Evolutionary conservation across 2,113 vertebrate species (phyloP).

Genomic region (Barbus barbus): DNA sequence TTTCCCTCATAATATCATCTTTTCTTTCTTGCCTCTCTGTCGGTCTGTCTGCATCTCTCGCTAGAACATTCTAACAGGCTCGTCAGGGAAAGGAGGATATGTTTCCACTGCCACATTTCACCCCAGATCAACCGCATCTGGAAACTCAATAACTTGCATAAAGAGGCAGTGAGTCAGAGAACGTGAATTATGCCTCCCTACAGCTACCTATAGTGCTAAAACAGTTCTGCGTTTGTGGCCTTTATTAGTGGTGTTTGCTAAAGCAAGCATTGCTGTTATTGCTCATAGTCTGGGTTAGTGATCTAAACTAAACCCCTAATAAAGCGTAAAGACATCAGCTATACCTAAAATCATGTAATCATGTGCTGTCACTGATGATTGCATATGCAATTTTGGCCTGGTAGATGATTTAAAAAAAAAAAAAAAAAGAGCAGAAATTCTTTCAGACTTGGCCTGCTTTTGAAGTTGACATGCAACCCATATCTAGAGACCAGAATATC

Average conservation of each 20-base stretch:
- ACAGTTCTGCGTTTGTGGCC: background rate
- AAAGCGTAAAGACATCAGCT: background rate
- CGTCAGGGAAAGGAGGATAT: conserved; percentile 63
- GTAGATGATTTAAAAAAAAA: no score
- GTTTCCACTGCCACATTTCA: conserved; percentile 88
- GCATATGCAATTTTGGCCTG: background rate
- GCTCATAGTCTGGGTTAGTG: background rate
- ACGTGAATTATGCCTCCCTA: conserved; percentile 44
- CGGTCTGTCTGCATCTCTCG: conserved; percentile 26
- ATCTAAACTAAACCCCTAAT: background rate
- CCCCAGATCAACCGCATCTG: conserved; percentile 79
- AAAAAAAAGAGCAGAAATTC: no score
- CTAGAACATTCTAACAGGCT: conserved; percentile 73
- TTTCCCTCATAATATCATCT: conserved; percentile 46
- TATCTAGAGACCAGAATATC: no score
- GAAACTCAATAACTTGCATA: conserved; percentile 67
- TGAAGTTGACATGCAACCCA: no score
- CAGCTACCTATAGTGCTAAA: conserved; percentile 47
- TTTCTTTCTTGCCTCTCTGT: conserved; percentile 46
- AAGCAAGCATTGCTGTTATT: background rate
- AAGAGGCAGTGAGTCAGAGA: conserved; percentile 62
- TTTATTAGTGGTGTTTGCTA: background rate
- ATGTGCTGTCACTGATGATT: no score
- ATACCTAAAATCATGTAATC: background rate
- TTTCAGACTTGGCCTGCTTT: no score